Percentiles rank a stretch among this genome's conserved stretches.
Evolutionary conservation across 1,140 invertebrate species (phyloP).

Genomic region (Drosophila hydei): DNA sequence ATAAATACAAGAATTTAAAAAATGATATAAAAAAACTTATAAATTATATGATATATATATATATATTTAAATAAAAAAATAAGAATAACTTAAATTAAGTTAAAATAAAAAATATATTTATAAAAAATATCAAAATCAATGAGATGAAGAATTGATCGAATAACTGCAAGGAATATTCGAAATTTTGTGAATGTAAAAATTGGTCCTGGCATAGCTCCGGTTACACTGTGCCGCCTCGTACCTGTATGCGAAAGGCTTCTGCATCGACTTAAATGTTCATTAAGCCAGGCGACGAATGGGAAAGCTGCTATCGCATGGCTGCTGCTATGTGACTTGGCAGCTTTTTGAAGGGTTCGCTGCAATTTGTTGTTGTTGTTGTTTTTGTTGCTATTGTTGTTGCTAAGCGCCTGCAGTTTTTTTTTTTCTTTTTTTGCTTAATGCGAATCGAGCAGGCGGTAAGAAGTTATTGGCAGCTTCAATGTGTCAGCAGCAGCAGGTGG

Average conservation of each 20-base stretch:
- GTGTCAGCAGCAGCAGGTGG: conserved; percentile 78
- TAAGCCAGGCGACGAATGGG: conserved; percentile 38
- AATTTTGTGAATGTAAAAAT: no score
- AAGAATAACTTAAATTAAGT: no score
- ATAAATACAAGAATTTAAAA: no score
- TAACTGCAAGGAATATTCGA: no score
- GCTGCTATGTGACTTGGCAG: conserved; percentile 44
- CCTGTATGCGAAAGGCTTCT: conserved; percentile 44
- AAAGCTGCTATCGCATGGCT: conserved; percentile 7
- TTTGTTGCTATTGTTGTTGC: conserved; percentile 2
- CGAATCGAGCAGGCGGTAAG: conserved; percentile 7
- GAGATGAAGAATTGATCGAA: no score
- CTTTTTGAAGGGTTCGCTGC: conserved; percentile 34
- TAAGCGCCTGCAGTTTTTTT: conserved; percentile 17
- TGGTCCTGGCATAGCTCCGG: conserved; percentile 8
- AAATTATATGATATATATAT: no score
- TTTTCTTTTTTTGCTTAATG: conserved; percentile 4
- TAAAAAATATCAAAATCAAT: no score
- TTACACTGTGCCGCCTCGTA: conserved; percentile 16
- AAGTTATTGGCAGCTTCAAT: conserved; percentile 79
- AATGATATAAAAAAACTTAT: no score
- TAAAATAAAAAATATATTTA: no score
- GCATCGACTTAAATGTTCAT: conserved; percentile 61
- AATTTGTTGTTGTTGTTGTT: conserved; percentile 38
- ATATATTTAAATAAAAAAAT: no score